Conservation (phyloP, 2,888 invertebrate species). For the Brenthis daphne region DNA sequence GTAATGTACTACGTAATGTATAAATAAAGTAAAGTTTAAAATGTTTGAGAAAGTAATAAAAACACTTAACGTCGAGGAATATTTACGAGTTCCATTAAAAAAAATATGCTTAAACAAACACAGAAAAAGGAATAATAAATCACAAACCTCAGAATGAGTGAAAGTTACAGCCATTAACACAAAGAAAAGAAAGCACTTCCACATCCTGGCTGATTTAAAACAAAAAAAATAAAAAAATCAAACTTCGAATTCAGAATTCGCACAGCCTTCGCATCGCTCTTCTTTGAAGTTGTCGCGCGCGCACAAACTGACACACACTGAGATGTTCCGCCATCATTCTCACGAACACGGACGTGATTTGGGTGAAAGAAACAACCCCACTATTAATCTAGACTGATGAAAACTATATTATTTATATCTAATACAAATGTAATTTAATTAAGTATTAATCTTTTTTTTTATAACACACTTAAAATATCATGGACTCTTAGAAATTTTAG, state of each 20-base stretch:
- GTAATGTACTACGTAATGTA: too few species aligned
- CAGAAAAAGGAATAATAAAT: background rate
- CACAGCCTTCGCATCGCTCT: constrained; percentile 61
- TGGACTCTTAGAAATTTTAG: too few species aligned
- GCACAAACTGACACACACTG: constrained; percentile 66
- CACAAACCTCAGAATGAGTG: constrained; percentile 66
- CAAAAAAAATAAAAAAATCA: constrained; percentile 49
- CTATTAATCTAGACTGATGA: constrained; percentile 46
- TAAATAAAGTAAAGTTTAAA: background rate
- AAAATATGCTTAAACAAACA: background rate
- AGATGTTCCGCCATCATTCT: constrained; percentile 50
- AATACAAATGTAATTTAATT: background rate
- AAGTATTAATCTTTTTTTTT: too few species aligned
- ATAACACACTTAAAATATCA: too few species aligned
- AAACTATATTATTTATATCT: constrained; percentile 15
- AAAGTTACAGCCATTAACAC: constrained; percentile 65
- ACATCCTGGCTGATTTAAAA: constrained; percentile 62
- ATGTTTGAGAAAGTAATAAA: background rate
- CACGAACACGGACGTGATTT: constrained; percentile 62
- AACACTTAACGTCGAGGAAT: background rate
- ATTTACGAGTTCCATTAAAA: background rate
- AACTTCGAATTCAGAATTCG: constrained; percentile 62
- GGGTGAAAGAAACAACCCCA: constrained; percentile 62
- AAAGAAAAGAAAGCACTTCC: constrained; percentile 67
- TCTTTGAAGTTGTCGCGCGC: constrained; percentile 63